Conservation (phyloP, 37 sponge, comb jelly and placozoan species). For the Diacarnus erythraeanus region DNA sequence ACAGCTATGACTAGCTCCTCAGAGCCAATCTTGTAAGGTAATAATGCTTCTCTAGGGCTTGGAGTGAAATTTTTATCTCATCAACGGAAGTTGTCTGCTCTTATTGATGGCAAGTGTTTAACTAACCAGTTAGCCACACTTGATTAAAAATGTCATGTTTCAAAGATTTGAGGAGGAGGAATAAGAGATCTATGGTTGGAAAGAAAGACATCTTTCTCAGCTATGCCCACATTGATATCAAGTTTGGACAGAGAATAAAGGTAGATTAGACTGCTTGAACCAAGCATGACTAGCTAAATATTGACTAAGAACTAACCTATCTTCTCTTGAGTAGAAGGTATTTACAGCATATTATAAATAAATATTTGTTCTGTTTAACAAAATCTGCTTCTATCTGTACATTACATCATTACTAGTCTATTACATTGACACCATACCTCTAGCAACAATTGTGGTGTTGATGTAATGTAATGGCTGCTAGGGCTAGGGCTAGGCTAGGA, state of each 20-base stretch:
- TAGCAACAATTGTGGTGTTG: too few relatives aligned
- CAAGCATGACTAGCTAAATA: too few relatives aligned
- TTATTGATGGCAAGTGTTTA: conserved; percentile 70
- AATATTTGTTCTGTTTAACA: too few relatives aligned
- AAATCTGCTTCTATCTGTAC: too few relatives aligned
- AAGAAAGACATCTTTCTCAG: conserved; percentile 71
- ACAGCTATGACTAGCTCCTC: too few relatives aligned
- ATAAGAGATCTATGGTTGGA: conserved; percentile 45
- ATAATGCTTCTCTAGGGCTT: conserved; percentile 35
- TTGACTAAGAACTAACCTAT: too few relatives aligned
- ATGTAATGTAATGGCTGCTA: too few relatives aligned
- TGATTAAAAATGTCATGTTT: not conserved
- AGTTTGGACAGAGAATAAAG: conserved; percentile 54
- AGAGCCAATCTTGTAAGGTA: too few relatives aligned
- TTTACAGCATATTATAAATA: too few relatives aligned
- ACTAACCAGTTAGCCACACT: not conserved
- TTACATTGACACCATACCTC: too few relatives aligned
- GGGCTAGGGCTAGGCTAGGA: not conserved
- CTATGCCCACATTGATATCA: conserved; percentile 70
- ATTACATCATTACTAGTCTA: too few relatives aligned
- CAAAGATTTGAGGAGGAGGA: conserved; percentile 58
- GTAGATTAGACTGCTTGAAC: conserved; percentile 2
- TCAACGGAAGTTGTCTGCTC: conserved; percentile 35
- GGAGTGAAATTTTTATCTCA: conserved; percentile 66
- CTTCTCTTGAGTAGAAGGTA: too few relatives aligned